A percentile compares a stretch with the other conserved stretches of the same genome.
These are phyloP conservation scores for Rhabdomys pumilio DNA, from an alignment of 2,797 vertebrate genomes.

Conservation along the genomic window DNA sequence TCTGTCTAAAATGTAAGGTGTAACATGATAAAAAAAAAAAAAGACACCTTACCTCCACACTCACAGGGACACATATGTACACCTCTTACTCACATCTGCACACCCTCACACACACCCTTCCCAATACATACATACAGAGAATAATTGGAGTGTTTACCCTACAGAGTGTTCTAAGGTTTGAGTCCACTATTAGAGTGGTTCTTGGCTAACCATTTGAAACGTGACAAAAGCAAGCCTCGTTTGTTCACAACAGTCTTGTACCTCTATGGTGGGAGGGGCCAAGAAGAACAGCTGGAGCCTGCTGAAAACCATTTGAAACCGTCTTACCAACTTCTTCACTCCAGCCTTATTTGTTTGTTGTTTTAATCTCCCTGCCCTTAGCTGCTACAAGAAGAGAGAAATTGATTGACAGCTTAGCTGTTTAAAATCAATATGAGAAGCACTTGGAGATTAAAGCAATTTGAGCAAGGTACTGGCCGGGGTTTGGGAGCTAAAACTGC, in stretches of 20 bases:
- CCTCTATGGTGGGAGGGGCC: background rate
- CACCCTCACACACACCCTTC: background rate
- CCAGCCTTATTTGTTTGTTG: slow-evolving; percentile 88
- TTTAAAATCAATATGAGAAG: slow-evolving; percentile 89
- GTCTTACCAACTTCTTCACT: slow-evolving; percentile 69
- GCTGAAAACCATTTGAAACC: slow-evolving; percentile 59
- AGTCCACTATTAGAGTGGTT: background rate
- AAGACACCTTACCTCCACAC: background rate
- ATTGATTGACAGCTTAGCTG: slow-evolving; percentile 89
- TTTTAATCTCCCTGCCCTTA: slow-evolving; percentile 88
- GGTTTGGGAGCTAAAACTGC: slow-evolving; percentile 87
- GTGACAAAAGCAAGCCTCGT: background rate
- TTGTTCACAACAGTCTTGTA: slow-evolving; percentile 2
- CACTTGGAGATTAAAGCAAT: slow-evolving; percentile 87
- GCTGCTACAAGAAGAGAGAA: slow-evolving; percentile 79
- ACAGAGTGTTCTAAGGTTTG: background rate
- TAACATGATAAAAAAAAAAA: background rate
- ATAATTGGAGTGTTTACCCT: background rate
- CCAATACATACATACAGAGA: background rate
- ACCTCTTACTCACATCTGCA: background rate
- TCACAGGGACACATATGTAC: background rate
- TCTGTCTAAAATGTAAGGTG: background rate
- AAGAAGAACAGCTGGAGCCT: slow-evolving; percentile 5
- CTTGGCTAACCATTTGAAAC: background rate
- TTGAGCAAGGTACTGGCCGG: slow-evolving; percentile 89